Evolutionary conservation across 2,113 vertebrate species (phyloP).

Genomic region (Probosciger aterrimus): DNA sequence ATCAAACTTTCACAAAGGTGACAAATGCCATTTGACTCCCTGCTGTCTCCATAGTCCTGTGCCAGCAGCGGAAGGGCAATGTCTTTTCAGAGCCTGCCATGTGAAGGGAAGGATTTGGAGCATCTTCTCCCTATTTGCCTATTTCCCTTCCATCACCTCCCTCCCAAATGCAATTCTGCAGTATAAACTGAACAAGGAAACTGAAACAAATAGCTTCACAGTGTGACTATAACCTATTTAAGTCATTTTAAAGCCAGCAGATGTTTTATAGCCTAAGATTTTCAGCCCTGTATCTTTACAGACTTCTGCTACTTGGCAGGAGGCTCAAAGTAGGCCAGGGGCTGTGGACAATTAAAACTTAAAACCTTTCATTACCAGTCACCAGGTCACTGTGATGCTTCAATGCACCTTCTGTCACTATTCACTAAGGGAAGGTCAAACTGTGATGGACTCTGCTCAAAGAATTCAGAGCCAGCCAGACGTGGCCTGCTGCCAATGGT

Average conservation of each 20-base stretch:
- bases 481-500: background rate
- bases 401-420: constrained; percentile 30
- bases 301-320: constrained; percentile 13
- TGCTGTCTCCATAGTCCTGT: background rate
- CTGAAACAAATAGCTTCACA: constrained; percentile 16
- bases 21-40: background rate
- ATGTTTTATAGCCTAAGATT: constrained; percentile 53
- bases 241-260: constrained; percentile 53
- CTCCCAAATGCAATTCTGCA: background rate
- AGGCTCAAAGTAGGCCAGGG: constrained; percentile 27
- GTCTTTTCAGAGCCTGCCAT: background rate
- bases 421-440: background rate
- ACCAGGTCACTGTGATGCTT: background rate
- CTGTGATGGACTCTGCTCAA: background rate
- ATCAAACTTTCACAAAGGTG: background rate
- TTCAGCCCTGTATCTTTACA: background rate
- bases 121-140: background rate
- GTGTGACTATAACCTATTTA: constrained; percentile 23
- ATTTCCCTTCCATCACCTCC: background rate
- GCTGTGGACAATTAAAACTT: constrained; percentile 33
- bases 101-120: background rate
- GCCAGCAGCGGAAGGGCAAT: background rate
- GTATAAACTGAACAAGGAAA: background rate
- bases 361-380: constrained; percentile 29
- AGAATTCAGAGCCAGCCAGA: background rate